Percentiles rank a stretch among this genome's conserved stretches.
phyloP scores from a whole-genome alignment of 2,113 vertebrate genomes.

The Irena cyanogastra region DNA sequence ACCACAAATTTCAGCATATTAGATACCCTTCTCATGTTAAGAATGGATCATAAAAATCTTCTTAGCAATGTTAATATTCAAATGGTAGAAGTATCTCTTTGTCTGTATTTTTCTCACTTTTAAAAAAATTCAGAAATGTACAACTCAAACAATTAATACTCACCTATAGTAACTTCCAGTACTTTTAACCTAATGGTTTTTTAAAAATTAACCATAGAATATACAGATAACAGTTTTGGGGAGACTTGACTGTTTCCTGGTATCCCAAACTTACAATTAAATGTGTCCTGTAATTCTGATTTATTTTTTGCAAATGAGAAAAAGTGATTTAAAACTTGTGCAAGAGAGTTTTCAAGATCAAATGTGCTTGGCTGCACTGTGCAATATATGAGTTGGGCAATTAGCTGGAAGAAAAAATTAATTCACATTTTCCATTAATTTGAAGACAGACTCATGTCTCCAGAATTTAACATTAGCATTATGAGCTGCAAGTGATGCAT shows the following conservation, averaged over 20 bases:
- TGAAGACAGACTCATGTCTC: conserved; percentile 55
- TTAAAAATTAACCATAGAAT: neutral
- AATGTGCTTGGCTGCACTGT: neutral
- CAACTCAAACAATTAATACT: neutral
- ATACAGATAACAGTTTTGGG: neutral
- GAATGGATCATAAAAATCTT: neutral
- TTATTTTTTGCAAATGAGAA: neutral
- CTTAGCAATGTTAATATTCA: neutral
- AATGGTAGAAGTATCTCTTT: neutral
- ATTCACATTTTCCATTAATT: conserved; percentile 60
- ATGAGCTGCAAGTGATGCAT: neutral
- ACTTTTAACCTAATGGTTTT: neutral
- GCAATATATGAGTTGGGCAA: neutral
- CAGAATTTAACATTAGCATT: conserved; percentile 44
- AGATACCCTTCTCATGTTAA: neutral
- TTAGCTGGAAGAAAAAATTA: conserved; percentile 44
- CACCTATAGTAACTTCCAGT: neutral
- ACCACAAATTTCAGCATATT: neutral
- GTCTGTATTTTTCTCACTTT: neutral
- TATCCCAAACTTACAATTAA: neutral
- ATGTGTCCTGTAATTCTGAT: neutral
- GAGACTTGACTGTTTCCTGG: neutral
- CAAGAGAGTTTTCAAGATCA: neutral
- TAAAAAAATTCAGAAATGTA: neutral
- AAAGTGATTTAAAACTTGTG: neutral